A percentile compares a stretch with the other conserved stretches of the same genome.
Evolutionary conservation across 2,888 invertebrate species (phyloP).

Genomic region (Agonum fuliginosum): DNA sequence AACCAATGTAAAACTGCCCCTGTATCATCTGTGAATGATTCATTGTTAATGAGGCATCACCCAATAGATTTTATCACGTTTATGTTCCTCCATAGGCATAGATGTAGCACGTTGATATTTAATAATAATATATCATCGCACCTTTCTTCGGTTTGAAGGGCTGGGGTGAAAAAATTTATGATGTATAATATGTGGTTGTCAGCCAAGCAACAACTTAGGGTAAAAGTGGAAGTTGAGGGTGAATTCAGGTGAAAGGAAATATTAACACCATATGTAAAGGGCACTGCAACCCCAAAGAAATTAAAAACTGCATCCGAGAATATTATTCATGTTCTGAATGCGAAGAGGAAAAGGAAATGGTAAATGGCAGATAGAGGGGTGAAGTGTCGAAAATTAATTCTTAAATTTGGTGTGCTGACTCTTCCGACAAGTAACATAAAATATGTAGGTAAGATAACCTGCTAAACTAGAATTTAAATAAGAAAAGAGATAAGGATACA

Average conservation of each 20-base stretch:
- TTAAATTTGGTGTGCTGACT: no score
- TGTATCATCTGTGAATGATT: background rate
- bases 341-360: no score
- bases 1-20: no score
- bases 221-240: slow-evolving; percentile 6
- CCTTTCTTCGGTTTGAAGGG: slow-evolving; percentile 6
- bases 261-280: slow-evolving; percentile 34
- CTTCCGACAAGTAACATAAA: no score
- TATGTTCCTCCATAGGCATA: background rate
- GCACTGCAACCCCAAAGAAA: slow-evolving; percentile 27
- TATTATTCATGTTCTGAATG: no score
- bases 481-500: no score
- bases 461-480: no score
- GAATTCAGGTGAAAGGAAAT: slow-evolving; percentile 31
- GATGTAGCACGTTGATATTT: slow-evolving; percentile 27
- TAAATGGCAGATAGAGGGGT: no score
- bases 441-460: no score
- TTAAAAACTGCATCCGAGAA: slow-evolving; percentile 25
- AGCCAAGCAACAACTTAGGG: slow-evolving; percentile 17
- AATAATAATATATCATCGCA: slow-evolving; percentile 41
- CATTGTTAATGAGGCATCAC: slow-evolving; percentile 15
- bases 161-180: slow-evolving; percentile 33
- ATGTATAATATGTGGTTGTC: slow-evolving; percentile 36
- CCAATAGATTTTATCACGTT: slow-evolving; percentile 18
- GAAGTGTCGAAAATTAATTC: no score